Conservation (phyloP, 2,888 invertebrate species). For the Pristionchus fissidentatus region DNA sequence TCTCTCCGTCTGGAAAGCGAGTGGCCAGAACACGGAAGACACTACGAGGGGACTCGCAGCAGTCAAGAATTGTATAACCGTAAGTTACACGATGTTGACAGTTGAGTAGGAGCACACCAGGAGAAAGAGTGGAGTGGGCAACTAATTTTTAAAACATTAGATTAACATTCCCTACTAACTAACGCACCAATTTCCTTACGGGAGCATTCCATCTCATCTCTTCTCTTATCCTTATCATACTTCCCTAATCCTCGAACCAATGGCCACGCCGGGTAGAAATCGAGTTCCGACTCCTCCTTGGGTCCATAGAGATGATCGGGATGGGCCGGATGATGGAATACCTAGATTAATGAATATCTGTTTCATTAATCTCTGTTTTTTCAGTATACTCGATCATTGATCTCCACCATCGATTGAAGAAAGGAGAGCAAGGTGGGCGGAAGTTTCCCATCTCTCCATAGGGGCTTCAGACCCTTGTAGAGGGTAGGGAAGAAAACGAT, state of each 20-base stretch:
- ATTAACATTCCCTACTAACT: background rate
- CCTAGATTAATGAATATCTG: background rate
- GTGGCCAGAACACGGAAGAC: background rate
- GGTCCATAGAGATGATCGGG: background rate
- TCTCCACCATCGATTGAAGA: background rate
- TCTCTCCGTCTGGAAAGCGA: background rate
- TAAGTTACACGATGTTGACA: conserved; percentile 16
- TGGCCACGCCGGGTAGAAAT: background rate
- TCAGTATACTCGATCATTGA: background rate
- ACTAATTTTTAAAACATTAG: background rate
- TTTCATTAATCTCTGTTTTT: background rate
- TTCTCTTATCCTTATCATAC: background rate
- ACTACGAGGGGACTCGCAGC: background rate
- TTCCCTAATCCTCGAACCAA: background rate
- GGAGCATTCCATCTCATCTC: conserved; percentile 9
- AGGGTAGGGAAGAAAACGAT: too few species aligned
- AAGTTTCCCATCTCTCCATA: background rate
- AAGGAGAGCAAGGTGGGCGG: background rate
- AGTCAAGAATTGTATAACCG: background rate
- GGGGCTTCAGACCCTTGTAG: too few species aligned
- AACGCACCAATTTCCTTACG: background rate
- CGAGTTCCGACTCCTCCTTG: background rate
- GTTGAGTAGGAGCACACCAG: background rate
- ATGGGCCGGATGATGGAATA: background rate
- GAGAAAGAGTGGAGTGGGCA: background rate